Conservation (phyloP, 2,113 vertebrate genomes). For the Mesoclemmys tuberculata region DNA sequence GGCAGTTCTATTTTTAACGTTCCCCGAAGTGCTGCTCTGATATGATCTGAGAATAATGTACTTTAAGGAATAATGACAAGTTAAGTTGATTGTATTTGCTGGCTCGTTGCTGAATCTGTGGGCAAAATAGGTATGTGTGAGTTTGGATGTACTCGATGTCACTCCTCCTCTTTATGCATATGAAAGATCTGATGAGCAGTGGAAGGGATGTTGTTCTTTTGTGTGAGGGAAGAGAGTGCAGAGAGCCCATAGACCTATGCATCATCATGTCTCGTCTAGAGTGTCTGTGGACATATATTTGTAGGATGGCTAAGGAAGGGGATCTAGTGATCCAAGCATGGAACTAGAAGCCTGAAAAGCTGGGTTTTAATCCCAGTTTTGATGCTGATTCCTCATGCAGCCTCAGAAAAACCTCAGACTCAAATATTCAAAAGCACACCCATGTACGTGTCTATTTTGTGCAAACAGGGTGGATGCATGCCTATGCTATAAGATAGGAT, state of each 20-base stretch:
- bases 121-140: constrained; percentile 34
- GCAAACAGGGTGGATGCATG: neutral
- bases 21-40: constrained; percentile 20
- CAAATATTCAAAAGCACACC: neutral
- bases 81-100: constrained; percentile 63
- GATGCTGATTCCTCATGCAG: neutral
- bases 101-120: constrained; percentile 38
- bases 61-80: constrained; percentile 65
- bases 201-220: neutral
- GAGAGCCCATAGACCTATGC: neutral
- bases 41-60: constrained; percentile 62
- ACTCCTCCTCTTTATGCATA: neutral
- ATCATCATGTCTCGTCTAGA: neutral
- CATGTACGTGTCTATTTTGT: accelerated
- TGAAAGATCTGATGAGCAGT: neutral
- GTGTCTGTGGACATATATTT: neutral
- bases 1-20: constrained; percentile 63
- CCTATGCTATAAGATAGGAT: accelerated
- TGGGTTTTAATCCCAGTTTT: neutral
- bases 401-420: neutral
- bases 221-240: neutral
- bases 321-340: neutral
- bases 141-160: constrained; percentile 23
- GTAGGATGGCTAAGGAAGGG: neutral
- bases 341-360: neutral